Conservation (phyloP, 2,888 invertebrate species). For the Nipponacmea schrenckii region DNA sequence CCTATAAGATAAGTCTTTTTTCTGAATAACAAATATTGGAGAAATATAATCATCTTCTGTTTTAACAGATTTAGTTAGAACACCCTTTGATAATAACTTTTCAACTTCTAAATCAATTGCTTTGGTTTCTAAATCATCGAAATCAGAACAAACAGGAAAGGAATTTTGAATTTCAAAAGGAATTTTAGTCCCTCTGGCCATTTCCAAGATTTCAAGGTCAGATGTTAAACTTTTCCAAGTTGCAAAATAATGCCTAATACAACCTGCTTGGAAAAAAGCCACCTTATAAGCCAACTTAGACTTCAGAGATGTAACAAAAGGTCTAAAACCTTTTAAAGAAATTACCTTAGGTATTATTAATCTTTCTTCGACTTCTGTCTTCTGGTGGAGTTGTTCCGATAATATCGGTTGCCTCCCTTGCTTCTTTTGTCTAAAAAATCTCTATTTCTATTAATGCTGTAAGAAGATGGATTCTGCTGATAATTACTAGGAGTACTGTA, state of each 20-base stretch:
- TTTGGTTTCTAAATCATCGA: neutral
- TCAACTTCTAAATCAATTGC: neutral
- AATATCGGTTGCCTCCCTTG: no score
- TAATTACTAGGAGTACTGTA: neutral
- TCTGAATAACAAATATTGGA: slow-evolving; percentile 18
- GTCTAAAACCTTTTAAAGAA: no score
- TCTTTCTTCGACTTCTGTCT: no score
- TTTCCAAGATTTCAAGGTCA: slow-evolving; percentile 11
- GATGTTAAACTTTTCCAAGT: slow-evolving; percentile 14
- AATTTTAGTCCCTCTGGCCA: neutral
- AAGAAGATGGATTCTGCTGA: neutral
- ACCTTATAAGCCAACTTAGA: neutral
- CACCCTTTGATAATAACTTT: neutral
- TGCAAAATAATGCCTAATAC: neutral
- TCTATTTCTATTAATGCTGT: neutral
- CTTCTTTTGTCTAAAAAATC: neutral
- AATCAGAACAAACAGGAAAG: neutral
- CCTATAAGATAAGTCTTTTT: slow-evolving; percentile 26
- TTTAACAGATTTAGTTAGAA: neutral
- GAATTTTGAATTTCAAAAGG: neutral
- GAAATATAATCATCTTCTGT: slow-evolving; percentile 23
- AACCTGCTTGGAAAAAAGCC: slow-evolving; percentile 13
- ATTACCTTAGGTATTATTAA: no score
- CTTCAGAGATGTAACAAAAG: no score
- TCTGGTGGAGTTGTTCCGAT: no score